Percentiles rank a stretch among this genome's conserved stretches.
These are phyloP conservation scores for Athene cunicularia DNA, from an alignment of 2,113 vertebrate genomes.

Conservation along the genomic window DNA sequence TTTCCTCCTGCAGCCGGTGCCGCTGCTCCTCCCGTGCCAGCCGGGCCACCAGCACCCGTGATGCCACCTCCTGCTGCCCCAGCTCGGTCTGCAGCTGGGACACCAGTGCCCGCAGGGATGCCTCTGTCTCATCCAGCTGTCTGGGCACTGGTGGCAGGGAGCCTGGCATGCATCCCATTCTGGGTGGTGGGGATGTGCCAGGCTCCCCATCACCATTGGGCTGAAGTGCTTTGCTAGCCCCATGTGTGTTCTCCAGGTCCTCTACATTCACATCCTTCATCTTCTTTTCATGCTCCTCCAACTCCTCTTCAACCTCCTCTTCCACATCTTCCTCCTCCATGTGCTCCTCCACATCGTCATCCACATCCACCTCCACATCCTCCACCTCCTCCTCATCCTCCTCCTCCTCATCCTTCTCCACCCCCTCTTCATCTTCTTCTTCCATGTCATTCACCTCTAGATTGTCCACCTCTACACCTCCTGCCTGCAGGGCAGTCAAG, in stretches of 20 bases:
- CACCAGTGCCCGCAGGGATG: not conserved
- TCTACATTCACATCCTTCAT: not conserved
- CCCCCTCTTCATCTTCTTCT: not conserved
- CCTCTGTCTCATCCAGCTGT: not conserved
- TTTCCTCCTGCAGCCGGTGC: not conserved
- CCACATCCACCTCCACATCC: not conserved
- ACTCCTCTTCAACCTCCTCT: not conserved
- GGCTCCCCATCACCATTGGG: not conserved
- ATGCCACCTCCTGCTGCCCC: not conserved
- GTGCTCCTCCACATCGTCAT: not conserved
- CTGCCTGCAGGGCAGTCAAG: not conserved
- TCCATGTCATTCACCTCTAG: not conserved
- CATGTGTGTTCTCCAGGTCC: fast-evolving
- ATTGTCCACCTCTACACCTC: not conserved
- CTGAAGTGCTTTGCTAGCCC: not conserved
- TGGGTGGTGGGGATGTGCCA: fast-evolving
- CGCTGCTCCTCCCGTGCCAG: not conserved
- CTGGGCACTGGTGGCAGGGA: fast-evolving
- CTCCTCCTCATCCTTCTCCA: not conserved
- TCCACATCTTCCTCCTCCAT: not conserved
- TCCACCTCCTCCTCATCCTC: not conserved
- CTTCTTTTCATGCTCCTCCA: not conserved
- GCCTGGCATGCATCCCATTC: not conserved
- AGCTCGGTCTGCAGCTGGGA: not conserved
- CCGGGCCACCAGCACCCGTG: not conserved